Percentiles rank a stretch among this genome's conserved stretches.
Conservation (phyloP, 1,140 invertebrate genomes). For the Orchesella cincta region DNA sequence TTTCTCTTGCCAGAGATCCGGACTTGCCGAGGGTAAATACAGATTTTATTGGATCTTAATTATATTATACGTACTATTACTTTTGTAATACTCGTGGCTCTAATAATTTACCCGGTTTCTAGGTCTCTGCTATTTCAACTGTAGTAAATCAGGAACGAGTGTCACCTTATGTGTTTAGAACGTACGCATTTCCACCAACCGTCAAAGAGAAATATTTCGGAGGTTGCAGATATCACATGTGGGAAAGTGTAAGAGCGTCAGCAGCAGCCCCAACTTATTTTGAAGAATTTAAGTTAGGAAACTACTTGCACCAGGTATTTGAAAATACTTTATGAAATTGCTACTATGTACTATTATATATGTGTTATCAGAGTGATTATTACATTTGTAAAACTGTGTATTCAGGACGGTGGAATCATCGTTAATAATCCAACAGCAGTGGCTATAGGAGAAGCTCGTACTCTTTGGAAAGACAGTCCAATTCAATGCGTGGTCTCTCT, state of each 20-base stretch:
- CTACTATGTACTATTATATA: background rate
- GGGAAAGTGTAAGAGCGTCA: constrained; percentile 87
- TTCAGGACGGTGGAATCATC: constrained; percentile 75
- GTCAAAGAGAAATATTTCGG: constrained; percentile 79
- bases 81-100: background rate
- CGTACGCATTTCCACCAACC: constrained; percentile 77
- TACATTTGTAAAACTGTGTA: background rate
- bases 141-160: constrained; percentile 78
- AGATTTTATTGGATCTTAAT: background rate
- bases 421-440: constrained; percentile 89
- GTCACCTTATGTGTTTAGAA: constrained; percentile 85
- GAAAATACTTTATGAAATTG: background rate
- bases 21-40: constrained; percentile 65
- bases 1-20: constrained; percentile 65
- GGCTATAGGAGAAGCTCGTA: constrained; percentile 82
- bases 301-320: constrained; percentile 76
- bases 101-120: constrained; percentile 15
- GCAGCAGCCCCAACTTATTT: constrained; percentile 92
- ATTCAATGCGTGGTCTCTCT: constrained; percentile 86
- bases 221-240: constrained; percentile 70
- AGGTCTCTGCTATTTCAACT: constrained; percentile 77
- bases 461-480: constrained; percentile 77
- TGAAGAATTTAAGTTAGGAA: constrained; percentile 76
- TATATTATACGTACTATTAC: background rate
- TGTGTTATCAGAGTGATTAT: too few relatives aligned